Evolutionary conservation across 37 sponge, comb jelly and placozoan species (phyloP).

Genomic region (Haliclona indistincta): DNA sequence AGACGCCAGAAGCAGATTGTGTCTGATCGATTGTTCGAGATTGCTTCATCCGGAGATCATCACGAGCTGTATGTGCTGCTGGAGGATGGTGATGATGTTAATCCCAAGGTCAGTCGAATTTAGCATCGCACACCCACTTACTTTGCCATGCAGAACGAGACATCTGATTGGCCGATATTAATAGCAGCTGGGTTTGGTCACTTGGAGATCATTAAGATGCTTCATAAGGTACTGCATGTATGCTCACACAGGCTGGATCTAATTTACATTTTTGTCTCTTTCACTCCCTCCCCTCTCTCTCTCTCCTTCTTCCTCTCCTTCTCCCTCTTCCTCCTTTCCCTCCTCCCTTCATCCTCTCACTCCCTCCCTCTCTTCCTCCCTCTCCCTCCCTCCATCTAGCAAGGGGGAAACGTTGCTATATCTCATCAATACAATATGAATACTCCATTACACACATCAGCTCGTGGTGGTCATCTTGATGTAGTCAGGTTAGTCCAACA

Average conservation of each 20-base stretch:
- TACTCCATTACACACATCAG: slow-evolving; percentile 57
- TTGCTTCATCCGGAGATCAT: slow-evolving; percentile 23
- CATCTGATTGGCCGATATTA: slow-evolving; percentile 54
- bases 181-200: slow-evolving; percentile 50
- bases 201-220: slow-evolving; percentile 13
- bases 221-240: slow-evolving; percentile 21
- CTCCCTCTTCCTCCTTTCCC: not conserved
- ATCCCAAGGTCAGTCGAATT: slow-evolving; percentile 48
- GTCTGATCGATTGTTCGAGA: slow-evolving; percentile 39
- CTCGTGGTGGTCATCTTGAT: slow-evolving; percentile 36
- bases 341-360: not conserved
- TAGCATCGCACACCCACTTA: not conserved
- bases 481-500: slow-evolving; percentile 47
- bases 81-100: slow-evolving; percentile 72
- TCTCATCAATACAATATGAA: not conserved
- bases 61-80: slow-evolving; percentile 29
- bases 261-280: too few relatives aligned
- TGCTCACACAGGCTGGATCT: too few relatives aligned
- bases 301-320: not conserved
- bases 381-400: not conserved
- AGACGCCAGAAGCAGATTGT: slow-evolving; percentile 38
- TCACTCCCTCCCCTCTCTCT: too few relatives aligned
- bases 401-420: slow-evolving; percentile 34
- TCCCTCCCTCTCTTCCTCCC: not conserved
- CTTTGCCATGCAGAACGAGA: slow-evolving; percentile 23